Conservation (phyloP, 2,113 vertebrate species). For the Mirza zaza region DNA sequence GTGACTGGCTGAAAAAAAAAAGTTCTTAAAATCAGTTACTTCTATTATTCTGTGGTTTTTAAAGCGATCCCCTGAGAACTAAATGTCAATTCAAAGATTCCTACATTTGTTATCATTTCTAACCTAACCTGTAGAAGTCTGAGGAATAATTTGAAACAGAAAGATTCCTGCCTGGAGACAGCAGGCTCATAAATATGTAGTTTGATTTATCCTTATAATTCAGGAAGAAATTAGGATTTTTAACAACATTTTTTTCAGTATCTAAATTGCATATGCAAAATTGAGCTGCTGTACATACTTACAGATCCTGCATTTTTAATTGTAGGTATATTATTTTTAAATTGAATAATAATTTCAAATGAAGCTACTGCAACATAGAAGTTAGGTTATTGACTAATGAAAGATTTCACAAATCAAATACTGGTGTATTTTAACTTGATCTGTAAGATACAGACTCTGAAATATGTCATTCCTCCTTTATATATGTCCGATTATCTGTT, state of each 20-base stretch:
- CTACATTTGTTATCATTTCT: slow-evolving; percentile 61
- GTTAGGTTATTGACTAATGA: not conserved
- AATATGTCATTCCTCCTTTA: not conserved
- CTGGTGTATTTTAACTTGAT: slow-evolving; percentile 11
- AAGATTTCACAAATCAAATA: slow-evolving; percentile 40
- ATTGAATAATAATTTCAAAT: slow-evolving; percentile 50
- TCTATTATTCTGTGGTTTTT: slow-evolving; percentile 61
- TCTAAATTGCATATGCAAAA: slow-evolving; percentile 46
- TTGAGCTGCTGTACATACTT: not conserved
- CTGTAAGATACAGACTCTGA: not conserved
- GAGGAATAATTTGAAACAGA: slow-evolving; percentile 56
- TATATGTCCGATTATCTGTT: not conserved
- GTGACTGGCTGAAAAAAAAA: slow-evolving; percentile 15
- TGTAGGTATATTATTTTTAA: slow-evolving; percentile 35
- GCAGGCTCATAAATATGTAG: slow-evolving; percentile 49
- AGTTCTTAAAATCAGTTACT: slow-evolving; percentile 24
- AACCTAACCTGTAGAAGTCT: slow-evolving; percentile 46
- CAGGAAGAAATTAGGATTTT: slow-evolving; percentile 65
- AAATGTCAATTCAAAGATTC: slow-evolving; percentile 63
- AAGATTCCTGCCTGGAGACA: slow-evolving; percentile 46
- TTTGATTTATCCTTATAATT: slow-evolving; percentile 52
- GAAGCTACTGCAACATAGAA: slow-evolving; percentile 38
- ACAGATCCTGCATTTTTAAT: slow-evolving; percentile 20
- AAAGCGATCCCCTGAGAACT: slow-evolving; percentile 51
- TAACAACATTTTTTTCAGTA: slow-evolving; percentile 45